Evolutionary conservation across 2,113 vertebrate genomes (phyloP).

Genomic region (Petromus typicus): DNA sequence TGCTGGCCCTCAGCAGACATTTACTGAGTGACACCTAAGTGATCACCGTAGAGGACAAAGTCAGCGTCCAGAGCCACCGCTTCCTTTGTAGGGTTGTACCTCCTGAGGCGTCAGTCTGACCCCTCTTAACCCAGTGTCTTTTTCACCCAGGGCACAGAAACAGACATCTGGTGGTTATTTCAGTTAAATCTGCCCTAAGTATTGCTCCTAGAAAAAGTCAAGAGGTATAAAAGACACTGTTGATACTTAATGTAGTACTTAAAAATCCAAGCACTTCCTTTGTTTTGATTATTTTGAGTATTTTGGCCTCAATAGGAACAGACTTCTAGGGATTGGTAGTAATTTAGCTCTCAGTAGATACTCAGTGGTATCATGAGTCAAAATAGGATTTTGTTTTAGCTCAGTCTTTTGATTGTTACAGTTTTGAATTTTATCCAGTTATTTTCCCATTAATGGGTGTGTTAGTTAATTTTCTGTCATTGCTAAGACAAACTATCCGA

Average conservation of each 20-base stretch:
- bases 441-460: neutral
- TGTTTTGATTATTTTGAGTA: conserved; percentile 41
- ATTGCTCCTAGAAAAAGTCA: neutral
- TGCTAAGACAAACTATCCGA: too few species aligned
- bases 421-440: conserved; percentile 44
- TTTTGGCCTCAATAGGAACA: conserved; percentile 19
- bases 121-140: rapidly evolving
- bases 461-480: too few species aligned
- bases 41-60: neutral
- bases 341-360: conserved; percentile 18
- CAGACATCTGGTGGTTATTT: neutral
- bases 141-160: neutral
- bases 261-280: conserved; percentile 40
- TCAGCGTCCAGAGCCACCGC: too few species aligned
- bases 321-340: neutral
- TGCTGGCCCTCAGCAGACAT: rapidly evolving
- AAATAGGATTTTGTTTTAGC: conserved; percentile 46
- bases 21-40: neutral
- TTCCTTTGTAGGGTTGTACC: neutral
- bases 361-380: neutral
- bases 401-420: conserved; percentile 47
- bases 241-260: neutral
- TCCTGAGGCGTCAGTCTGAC: neutral
- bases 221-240: conserved; percentile 33
- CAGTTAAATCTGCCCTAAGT: neutral